These are phyloP conservation scores for Bombus vancouverensis DNA, from an alignment of 1,140 invertebrate species.

Conservation along the genomic window DNA sequence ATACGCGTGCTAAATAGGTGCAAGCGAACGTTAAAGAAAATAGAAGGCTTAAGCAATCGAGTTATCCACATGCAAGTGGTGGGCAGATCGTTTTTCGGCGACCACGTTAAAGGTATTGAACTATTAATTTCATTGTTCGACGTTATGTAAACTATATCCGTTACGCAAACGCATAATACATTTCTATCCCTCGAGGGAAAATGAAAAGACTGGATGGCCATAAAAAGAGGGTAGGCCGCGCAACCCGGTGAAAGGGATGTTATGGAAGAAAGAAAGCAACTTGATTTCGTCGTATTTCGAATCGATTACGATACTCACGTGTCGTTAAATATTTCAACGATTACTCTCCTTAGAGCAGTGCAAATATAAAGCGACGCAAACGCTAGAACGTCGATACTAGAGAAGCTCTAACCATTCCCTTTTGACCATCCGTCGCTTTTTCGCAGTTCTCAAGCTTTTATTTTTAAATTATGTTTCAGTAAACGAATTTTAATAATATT, in stretches of 20 bases:
- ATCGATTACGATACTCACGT: slow-evolving; percentile 33
- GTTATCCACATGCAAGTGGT: background rate
- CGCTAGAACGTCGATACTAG: slow-evolving; percentile 3
- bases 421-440: background rate
- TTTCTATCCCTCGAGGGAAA: background rate
- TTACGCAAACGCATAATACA: slow-evolving; percentile 13
- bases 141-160: slow-evolving; percentile 12
- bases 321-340: slow-evolving; percentile 34
- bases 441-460: too few relatives aligned
- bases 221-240: slow-evolving; percentile 22
- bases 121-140: slow-evolving; percentile 13
- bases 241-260: slow-evolving; percentile 17
- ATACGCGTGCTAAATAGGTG: background rate
- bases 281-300: slow-evolving; percentile 22
- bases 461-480: too few relatives aligned
- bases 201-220: background rate
- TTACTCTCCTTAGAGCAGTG: background rate
- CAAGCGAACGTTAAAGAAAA: background rate
- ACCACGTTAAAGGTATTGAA: background rate
- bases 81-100: background rate
- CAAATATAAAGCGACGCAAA: background rate
- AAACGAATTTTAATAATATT: too few relatives aligned
- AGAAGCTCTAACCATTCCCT: background rate
- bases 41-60: background rate
- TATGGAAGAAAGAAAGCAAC: background rate